Conservation (phyloP, 2,888 invertebrate species). For the Eumerus sabulonum region DNA sequence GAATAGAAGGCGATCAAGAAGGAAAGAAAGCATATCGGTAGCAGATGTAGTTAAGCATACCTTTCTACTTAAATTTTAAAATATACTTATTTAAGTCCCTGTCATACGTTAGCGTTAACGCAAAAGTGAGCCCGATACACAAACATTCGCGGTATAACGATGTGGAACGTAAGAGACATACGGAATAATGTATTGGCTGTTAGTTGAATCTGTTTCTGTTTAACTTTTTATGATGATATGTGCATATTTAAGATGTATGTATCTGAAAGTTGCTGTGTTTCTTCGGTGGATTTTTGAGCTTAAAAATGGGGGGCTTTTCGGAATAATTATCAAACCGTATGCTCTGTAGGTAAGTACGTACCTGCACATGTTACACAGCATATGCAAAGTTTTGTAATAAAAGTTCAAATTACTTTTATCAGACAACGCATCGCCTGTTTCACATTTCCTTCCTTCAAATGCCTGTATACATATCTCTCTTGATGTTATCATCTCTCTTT, state of each 20-base stretch:
- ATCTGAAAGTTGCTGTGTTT: background rate
- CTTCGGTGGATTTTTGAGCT: background rate
- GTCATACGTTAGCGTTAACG: constrained; percentile 14
- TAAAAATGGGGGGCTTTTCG: background rate
- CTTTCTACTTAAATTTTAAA: constrained; percentile 22
- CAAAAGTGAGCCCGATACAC: too few species aligned
- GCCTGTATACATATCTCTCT: too few species aligned
- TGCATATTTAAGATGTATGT: constrained; percentile 8
- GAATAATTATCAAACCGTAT: constrained; percentile 32
- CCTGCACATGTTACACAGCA: too few species aligned
- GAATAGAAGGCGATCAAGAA: too few species aligned
- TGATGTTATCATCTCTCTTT: background rate
- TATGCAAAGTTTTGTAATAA: too few species aligned
- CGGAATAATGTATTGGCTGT: constrained; percentile 45
- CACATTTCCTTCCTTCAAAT: too few species aligned
- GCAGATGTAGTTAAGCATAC: constrained; percentile 56
- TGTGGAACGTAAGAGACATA: constrained; percentile 8
- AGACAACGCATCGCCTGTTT: too few species aligned
- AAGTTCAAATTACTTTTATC: too few species aligned
- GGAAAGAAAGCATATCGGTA: constrained; percentile 27
- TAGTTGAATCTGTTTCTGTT: constrained; percentile 52
- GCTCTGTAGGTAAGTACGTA: constrained; percentile 3
- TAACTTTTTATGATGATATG: background rate
- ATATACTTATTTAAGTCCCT: constrained; percentile 27
- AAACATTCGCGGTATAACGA: too few species aligned